Base-by-base conservation (phyloP, 30 jellyfish, hydroid and myxozoan species). In the Cassiopea andromeda region DNA sequence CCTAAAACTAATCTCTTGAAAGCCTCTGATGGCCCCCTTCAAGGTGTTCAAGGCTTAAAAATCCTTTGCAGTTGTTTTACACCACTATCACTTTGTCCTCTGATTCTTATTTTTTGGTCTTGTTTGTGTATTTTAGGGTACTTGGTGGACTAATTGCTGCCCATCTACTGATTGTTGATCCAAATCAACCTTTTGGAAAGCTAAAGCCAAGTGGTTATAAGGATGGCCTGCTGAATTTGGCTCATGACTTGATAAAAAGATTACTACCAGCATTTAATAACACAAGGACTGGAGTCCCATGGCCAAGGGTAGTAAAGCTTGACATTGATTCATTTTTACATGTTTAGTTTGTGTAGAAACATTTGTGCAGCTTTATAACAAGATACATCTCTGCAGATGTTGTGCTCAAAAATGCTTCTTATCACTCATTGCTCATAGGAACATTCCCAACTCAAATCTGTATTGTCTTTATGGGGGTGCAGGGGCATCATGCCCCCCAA, bases 61-160 rank as follows among this genome's bases (percentile, higher is more conserved):
- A 27, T 27, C 38, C 38, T 27, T 27, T 0, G 38, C 38, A 27
- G 38, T 27, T 27, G 38, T 27, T 27, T 27, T 27, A 27, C 38
- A 27, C 38, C 38, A 27, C 64, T 54, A 10, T 54, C 0, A 54
- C 12, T 54, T 10, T 54, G 12, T 10, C 64, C 64, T 3, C 12
- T 10, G 12, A 54, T 54, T 64, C 43, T 14, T 2, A 64, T 77
- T 54, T 44, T 13, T 1, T 77, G 17, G 15, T 19, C 8, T 44
- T 5, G 27, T 77, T 0, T 19, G n/a, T 76, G 46, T 44, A 38
- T 75, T 84, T 61, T 48, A 91, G 99, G 76, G 99, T 95, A 18
- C 73, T 95, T 44, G 99, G 99, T 19, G 99, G 99, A 27, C 73
- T 95, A 12, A 60, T 91, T 16, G 92, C 99, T 15, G 99, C 99